Evolutionary conservation across 2,113 vertebrate genomes (phyloP).

Genomic region (Pachycephala philippinensis): DNA sequence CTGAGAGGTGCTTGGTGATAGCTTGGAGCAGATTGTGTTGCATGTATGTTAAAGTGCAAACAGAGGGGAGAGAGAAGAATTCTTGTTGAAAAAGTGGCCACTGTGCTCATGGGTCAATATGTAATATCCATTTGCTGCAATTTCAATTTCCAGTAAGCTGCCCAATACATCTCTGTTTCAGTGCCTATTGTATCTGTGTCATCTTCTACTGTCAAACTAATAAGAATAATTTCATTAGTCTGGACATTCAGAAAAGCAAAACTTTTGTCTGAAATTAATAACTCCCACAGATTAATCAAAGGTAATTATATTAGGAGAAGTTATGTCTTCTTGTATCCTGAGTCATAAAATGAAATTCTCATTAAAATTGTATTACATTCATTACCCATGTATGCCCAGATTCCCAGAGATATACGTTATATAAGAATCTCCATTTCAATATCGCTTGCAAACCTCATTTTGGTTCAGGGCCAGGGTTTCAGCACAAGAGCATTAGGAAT

Average conservation of each 20-base stretch:
- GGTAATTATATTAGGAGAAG: constrained; percentile 65
- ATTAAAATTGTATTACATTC: constrained; percentile 70
- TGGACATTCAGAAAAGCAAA: constrained; percentile 46
- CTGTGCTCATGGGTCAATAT: background rate
- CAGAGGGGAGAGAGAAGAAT: background rate
- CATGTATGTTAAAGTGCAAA: background rate
- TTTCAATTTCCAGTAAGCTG: constrained; percentile 41
- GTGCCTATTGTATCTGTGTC: constrained; percentile 29
- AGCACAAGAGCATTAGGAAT: background rate
- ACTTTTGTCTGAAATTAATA: constrained; percentile 68
- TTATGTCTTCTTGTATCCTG: constrained; percentile 64
- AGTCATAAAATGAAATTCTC: constrained; percentile 66
- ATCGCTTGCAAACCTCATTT: constrained; percentile 46
- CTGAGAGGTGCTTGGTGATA: background rate
- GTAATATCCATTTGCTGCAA: background rate
- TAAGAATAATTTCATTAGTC: constrained; percentile 59
- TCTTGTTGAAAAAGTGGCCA: background rate
- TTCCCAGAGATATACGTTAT: constrained; percentile 68
- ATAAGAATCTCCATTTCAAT: constrained; percentile 52
- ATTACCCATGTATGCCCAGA: constrained; percentile 58
- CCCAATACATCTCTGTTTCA: constrained; percentile 27
- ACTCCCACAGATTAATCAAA: constrained; percentile 71
- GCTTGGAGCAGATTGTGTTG: background rate
- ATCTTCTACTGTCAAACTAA: constrained; percentile 52
- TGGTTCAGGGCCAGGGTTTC: background rate